A percentile compares a stretch with the other conserved stretches of the same genome.
phyloP scores from a whole-genome alignment of 2,113 vertebrate species.

The Syngnathus typhle region DNA sequence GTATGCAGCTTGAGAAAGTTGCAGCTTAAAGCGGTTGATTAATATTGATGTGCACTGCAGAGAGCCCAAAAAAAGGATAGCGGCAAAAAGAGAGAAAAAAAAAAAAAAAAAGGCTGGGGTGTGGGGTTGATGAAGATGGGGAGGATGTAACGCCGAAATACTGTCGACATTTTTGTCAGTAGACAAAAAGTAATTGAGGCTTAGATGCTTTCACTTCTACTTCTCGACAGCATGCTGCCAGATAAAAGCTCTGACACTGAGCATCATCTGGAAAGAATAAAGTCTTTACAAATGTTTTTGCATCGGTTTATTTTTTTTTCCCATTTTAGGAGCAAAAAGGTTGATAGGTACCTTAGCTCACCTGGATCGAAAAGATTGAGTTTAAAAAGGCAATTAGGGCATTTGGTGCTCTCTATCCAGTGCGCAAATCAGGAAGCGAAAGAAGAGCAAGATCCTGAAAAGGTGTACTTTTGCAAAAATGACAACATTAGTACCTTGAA shows the following conservation, averaged over 20 bases:
- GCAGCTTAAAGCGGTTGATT: slow-evolving; percentile 39
- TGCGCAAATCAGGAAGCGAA: no score
- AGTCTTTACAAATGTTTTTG: not conserved
- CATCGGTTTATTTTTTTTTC: not conserved
- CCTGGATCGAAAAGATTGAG: no score
- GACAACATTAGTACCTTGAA: no score
- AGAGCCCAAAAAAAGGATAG: slow-evolving; percentile 25
- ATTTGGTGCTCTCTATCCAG: no score
- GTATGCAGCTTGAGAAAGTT: slow-evolving; percentile 38
- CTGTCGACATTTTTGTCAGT: slow-evolving; percentile 52
- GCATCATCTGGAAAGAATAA: not conserved
- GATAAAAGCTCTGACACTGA: not conserved
- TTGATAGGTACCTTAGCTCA: no score
- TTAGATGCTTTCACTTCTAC: slow-evolving; percentile 44
- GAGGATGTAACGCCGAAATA: slow-evolving; percentile 20
- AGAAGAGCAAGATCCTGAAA: no score
- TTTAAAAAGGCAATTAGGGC: no score
- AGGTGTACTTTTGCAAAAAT: no score
- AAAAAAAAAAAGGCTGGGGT: not conserved
- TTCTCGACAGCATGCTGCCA: not conserved
- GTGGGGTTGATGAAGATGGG: not conserved
- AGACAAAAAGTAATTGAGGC: slow-evolving; percentile 49
- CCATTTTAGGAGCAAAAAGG: no score
- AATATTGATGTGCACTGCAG: slow-evolving; percentile 59
- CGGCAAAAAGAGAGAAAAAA: slow-evolving; percentile 7